Evolutionary conservation across 2,113 vertebrate genomes (phyloP), one percentile per base, ranked within the genome.

Genomic region (Capreolus pygargus): DNA sequence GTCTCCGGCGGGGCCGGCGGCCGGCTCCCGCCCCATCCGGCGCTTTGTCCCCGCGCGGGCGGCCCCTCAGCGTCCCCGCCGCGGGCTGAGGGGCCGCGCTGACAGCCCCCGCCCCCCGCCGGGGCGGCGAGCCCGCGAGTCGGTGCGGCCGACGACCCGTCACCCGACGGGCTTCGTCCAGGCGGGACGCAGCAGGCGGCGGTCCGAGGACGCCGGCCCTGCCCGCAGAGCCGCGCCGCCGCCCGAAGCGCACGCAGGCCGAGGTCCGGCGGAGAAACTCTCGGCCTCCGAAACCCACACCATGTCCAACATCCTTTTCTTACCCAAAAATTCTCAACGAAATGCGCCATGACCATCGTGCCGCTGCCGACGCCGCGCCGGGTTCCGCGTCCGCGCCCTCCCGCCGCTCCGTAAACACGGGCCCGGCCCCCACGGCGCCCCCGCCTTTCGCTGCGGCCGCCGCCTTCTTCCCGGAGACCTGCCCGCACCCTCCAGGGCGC

Each of bases 321-420:
- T 99, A 99, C 99, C 99, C 99, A 99, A 97, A 99, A 99, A 99
- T 98, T 99, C 98, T 99, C 99, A 81, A 99, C 99, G 98, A 99
- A 99, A 99, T 99, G 99, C 96, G 99, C 99, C 99, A 99, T 99
- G 99, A 99, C 99, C 99, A 99, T 99, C 98, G 98, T 99, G 98
- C 94, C 95, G 96, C 94, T 6, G 19, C 67, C 94, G 85, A 84
- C 96, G 88, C 96, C 57, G 54, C 52, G 89, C 96, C 54, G 50
- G 91, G 84, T 60, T 86, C 96, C 81, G 96, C 74, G 98, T 97
- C 98, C 94, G 97, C 91, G 70, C 64, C 98, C 95, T 60, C 94
- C 97, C 94, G 67, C 97, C 93, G 95, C 97, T 76, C 87, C 47
- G 52, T 95, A 96, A 98, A 98, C 97, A 94, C 96, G 17, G 97